Base-by-base conservation (phyloP, 2,888 invertebrate genomes). In the Ochropacha duplaris region DNA sequence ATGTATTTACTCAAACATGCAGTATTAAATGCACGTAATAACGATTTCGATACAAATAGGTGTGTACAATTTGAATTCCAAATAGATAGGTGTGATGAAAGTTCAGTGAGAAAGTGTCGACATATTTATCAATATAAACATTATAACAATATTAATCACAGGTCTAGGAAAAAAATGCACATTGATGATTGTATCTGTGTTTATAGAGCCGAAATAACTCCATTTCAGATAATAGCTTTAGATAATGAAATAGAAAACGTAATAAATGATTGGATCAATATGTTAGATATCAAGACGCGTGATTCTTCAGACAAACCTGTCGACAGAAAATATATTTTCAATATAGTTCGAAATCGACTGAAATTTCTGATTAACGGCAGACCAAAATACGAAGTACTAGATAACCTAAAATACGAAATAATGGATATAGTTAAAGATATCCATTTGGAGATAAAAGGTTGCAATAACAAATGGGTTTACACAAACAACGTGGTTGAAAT, bases 261-360 rank as follows among this genome's bases (percentile, higher is more conserved):
- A 12, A 61, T 84, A 12, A 75, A 69, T 58, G 72, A 78, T n/a
- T 86, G 84, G 81, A 58, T 83, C 0, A 62, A 62, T 56, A 60
- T 66, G 44, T 57, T 85, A 52, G 76, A 74, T 22, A 56, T 84
- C 4, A 75, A 76, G 62, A 57, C 51, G 2, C 57, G 39, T 16
- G 67, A 80, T 55, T 61, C 62, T 50, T 52, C 69, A 52, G 71
- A 62, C 0, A 71, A 60, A 39, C 55, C 55, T 3, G 52, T 72
- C 0, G 66, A 74, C 19, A 81, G 65, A 60, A 64, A 67, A 12
- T 34, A 69, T 5, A 60, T 80, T 22, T 31, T 74, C 12, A 60
- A 69, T 14, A 61, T 61, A 4, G 59, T 79, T n/a, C 58, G 71
- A 3, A 54, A 66, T 4, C 72, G 66, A 68, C 59, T 84, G 16